Percentiles rank a stretch among this genome's conserved stretches.
Evolutionary conservation across 2,888 invertebrate genomes (phyloP).

Genomic region (Reticulitermes lucifugus): DNA sequence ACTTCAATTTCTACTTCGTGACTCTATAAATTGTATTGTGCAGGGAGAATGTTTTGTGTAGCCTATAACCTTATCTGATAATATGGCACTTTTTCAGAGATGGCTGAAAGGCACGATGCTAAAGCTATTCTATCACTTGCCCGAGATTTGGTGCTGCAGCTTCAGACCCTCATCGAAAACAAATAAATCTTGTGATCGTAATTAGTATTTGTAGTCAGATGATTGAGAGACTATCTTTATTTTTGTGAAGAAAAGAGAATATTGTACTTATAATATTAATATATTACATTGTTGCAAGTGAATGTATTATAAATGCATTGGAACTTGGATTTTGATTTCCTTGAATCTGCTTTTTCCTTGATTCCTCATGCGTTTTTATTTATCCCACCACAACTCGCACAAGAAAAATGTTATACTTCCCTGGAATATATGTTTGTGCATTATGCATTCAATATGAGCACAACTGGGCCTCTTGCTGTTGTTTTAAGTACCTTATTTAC

Average conservation of each 20-base stretch:
- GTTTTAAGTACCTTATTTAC: too few species aligned
- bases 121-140: slow-evolving; percentile 84
- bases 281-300: slow-evolving; percentile 19
- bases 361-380: too few species aligned
- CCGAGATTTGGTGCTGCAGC: slow-evolving; percentile 86
- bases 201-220: background rate
- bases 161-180: slow-evolving; percentile 93
- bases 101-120: slow-evolving; percentile 95
- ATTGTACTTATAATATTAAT: slow-evolving; percentile 11
- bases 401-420: too few species aligned
- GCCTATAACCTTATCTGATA: background rate
- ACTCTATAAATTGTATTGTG: too few species aligned
- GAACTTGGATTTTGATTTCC: too few species aligned
- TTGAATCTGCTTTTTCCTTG: too few species aligned
- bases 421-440: too few species aligned
- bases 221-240: slow-evolving; percentile 11
- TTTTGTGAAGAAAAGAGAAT: slow-evolving; percentile 22
- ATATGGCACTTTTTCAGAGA: slow-evolving; percentile 75
- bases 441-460: too few species aligned
- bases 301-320: slow-evolving; percentile 21
- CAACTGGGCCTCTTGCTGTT: too few species aligned
- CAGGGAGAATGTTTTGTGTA: too few species aligned
- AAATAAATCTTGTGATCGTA: slow-evolving; percentile 69
- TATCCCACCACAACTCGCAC: too few species aligned
- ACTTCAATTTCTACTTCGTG: too few species aligned